A percentile compares a stretch with the other conserved stretches of the same genome.
Evolutionary conservation across 2,113 vertebrate genomes (phyloP).

Genomic region (Megaceryle maxima): DNA sequence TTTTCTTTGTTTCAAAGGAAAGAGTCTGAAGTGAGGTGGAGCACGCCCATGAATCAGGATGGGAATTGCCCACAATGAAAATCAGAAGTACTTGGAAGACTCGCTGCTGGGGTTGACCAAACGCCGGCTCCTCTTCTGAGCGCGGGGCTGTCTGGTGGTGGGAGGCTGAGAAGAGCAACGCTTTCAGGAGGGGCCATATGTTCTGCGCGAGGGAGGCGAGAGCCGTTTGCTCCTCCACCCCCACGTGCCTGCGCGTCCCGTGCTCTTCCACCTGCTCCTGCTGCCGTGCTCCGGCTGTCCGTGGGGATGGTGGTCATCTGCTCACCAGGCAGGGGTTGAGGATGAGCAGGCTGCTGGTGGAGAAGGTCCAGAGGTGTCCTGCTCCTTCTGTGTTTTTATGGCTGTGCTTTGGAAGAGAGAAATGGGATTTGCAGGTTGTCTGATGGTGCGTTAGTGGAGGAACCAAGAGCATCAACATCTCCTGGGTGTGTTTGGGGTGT

Average conservation of each 20-base stretch:
- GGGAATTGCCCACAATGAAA: not conserved
- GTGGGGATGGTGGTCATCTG: not conserved
- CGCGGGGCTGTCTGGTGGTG: not conserved
- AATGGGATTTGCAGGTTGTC: not conserved
- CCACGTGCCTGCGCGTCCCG: not conserved
- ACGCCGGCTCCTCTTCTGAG: not conserved
- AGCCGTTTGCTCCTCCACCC: not conserved
- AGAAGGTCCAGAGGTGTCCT: not conserved
- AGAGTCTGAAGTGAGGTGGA: not conserved
- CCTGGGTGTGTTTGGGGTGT: not conserved
- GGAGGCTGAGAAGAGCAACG: not conserved
- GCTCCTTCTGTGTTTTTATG: fast-evolving
- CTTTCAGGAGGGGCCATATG: not conserved
- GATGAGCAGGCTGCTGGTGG: fast-evolving
- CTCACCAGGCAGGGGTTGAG: not conserved
- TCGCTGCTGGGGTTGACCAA: not conserved
- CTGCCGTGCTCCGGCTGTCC: not conserved
- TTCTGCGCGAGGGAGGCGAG: not conserved
- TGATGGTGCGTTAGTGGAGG: fast-evolving
- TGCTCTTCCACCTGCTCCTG: not conserved
- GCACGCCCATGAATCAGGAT: not conserved
- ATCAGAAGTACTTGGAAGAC: not conserved
- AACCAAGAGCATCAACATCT: not conserved
- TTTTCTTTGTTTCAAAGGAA: not conserved
- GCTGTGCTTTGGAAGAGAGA: not conserved